A percentile compares a stretch with the other conserved stretches of the same genome.
Conservation (phyloP, 2,113 vertebrate genomes). For the Cyphomyrus discorhynchus region DNA sequence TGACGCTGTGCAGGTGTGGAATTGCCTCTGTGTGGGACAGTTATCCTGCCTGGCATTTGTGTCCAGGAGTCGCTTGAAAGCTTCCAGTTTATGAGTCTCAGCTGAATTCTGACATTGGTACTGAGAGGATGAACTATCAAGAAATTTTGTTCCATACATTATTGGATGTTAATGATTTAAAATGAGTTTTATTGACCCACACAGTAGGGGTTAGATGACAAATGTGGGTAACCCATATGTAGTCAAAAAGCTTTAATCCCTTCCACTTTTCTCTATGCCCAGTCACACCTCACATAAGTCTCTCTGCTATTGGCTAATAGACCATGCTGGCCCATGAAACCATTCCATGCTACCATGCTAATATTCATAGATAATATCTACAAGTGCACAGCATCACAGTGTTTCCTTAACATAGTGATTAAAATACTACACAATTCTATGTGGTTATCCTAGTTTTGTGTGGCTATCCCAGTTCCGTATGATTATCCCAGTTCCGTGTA, state of each 20-base stretch:
- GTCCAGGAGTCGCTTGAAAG: slow-evolving; percentile 51
- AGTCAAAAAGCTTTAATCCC: neutral
- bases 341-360: neutral
- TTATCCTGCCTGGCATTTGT: slow-evolving; percentile 45
- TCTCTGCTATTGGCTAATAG: neutral
- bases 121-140: neutral
- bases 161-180: neutral
- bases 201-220: neutral
- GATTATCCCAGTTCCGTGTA: neutral
- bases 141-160: neutral
- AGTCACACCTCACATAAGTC: neutral
- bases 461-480: neutral
- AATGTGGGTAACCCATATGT: neutral
- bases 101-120: neutral
- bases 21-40: slow-evolving; percentile 69
- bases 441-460: neutral
- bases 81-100: neutral
- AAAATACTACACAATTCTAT: neutral
- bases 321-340: neutral
- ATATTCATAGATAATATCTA: neutral
- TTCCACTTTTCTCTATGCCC: neutral
- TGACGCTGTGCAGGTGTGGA: slow-evolving; percentile 71
- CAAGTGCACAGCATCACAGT: neutral
- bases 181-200: neutral
- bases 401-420: neutral